Evolutionary conservation across 1,140 invertebrate genomes (phyloP).

Genomic region (Theocolax elegans): DNA sequence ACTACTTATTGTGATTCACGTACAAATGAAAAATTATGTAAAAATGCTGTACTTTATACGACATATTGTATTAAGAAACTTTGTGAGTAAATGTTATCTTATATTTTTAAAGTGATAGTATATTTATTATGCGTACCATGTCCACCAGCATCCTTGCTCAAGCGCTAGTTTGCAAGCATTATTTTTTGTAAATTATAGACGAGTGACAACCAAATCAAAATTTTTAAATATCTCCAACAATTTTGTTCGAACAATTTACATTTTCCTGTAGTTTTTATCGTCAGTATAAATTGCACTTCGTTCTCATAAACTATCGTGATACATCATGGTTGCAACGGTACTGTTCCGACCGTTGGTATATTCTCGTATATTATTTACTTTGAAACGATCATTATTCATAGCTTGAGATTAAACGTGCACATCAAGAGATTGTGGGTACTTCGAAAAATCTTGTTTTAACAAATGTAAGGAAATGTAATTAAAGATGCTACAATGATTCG

Average conservation of each 20-base stretch:
- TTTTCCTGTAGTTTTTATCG: too few relatives aligned
- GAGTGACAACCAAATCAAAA: too few relatives aligned
- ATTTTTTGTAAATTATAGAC: too few relatives aligned
- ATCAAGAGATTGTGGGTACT: background rate
- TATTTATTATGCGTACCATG: too few relatives aligned
- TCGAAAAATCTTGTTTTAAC: conserved; percentile 4
- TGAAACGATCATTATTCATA: conserved; percentile 24
- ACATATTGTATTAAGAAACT: conserved; percentile 33
- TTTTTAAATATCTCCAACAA: too few relatives aligned
- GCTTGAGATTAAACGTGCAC: background rate
- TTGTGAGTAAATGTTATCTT: conserved; percentile 57
- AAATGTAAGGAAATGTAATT: background rate
- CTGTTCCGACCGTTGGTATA: background rate
- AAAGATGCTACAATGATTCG: conserved; percentile 21
- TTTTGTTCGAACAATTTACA: too few relatives aligned
- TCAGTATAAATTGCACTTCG: background rate
- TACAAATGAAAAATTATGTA: conserved; percentile 40
- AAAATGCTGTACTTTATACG: conserved; percentile 31
- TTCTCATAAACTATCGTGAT: conserved; percentile 14
- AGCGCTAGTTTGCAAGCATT: too few relatives aligned
- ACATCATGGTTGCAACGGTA: background rate
- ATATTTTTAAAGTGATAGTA: conserved; percentile 40
- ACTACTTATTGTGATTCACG: conserved; percentile 37
- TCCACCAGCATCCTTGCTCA: background rate
- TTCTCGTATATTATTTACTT: conserved; percentile 4